Evolutionary conservation across 2,113 vertebrate species (phyloP).

Genomic region (Thamnophis sirtalis): DNA sequence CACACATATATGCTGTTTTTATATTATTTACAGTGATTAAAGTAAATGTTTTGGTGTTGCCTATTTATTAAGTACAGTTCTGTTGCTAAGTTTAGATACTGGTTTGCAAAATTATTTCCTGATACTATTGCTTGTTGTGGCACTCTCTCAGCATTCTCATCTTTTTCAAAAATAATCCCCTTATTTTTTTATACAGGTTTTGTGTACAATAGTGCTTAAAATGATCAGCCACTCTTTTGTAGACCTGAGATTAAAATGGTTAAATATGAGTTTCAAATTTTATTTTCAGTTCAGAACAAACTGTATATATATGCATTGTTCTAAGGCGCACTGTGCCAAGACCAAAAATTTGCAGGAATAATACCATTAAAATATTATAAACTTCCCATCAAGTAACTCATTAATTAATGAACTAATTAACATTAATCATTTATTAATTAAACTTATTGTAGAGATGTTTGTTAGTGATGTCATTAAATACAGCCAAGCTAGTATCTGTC

Average conservation of each 20-base stretch:
- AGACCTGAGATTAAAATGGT: background rate
- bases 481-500: background rate
- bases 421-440: background rate
- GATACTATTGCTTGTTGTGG: background rate
- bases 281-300: background rate
- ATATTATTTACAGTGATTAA: background rate
- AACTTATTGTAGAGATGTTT: background rate
- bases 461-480: background rate
- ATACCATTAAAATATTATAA: background rate
- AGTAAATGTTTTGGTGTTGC: background rate
- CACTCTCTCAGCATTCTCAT: background rate
- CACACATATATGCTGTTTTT: background rate
- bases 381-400: background rate
- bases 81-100: background rate
- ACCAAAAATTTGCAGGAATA: background rate
- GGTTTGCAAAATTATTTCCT: background rate
- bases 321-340: background rate
- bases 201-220: background rate
- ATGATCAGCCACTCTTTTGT: background rate
- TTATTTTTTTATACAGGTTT: background rate
- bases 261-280: background rate
- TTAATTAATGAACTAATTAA: background rate
- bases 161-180: background rate
- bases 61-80: background rate
- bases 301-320: background rate